Evolutionary conservation across 2,797 vertebrate species (phyloP), one percentile per base, ranked within the genome.

Genomic region (Okamejei kenojei): DNA sequence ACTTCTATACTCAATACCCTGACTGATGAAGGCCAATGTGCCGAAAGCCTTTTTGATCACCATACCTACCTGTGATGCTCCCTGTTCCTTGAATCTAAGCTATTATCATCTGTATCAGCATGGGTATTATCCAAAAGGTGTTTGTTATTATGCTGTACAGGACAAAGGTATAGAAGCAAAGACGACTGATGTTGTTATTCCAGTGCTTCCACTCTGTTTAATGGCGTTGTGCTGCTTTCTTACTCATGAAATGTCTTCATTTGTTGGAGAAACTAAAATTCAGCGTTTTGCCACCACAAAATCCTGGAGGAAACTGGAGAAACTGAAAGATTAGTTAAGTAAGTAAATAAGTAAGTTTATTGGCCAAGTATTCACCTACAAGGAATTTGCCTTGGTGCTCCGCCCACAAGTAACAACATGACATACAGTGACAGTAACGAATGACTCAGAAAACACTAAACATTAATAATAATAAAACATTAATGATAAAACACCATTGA

Each of bases 71-170:
- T 45, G 45, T 45, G 45, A 45, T 45, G 45, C 45, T 45, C 45
- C 45, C 45, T 45, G 45, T 92, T 26, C 90, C 71, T 92, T 92
- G 90, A 38, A 58, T 86, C 82, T 13, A 21, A 58, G 82, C 54
- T 54, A 88, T 21, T 76, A 23, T 26, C 68, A 71, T 17, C n/a
- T 90, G 11, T 65, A n/a, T 7, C 38, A 74, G 26, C 38, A 45
- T 4, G 4, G 38, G 21, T 4, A 76, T 23, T 4, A 76, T 68
- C 84, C 17, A 35, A 8, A 65, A 65, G 84, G n/a, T 63, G n/a
- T 6, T 84, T 63, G 26, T 63, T 26, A 86, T 32, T 63, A 63
- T 86, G 10, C 15, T 29, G 58, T 6, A 13, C 82, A 63, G 29
- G 58, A 63, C 9, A 68, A 65, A 65, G 7, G 17, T 19, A 32